Base-by-base conservation (phyloP, 2,113 vertebrate species). In the Alexandromys fortis region DNA sequence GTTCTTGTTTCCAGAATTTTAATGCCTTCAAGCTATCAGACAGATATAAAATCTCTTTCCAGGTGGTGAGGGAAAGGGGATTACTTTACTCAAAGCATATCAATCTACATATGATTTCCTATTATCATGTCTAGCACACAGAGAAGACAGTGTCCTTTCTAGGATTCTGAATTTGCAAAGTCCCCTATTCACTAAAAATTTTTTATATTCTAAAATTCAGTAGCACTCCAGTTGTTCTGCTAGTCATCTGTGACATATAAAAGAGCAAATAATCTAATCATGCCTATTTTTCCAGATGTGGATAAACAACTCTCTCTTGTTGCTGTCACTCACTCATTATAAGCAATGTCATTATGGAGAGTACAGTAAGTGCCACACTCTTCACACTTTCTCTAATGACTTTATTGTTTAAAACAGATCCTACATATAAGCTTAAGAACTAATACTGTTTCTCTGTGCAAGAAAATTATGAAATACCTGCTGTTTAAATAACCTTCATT, bases 61-160 rank as follows among this genome's bases (percentile, higher is more conserved):
- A 70, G 5, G 24, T 35, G 12, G 35, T 6, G 42, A n/a, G 35
- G n/a, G 22, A 82, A 61, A 7, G 22, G 33, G 21, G 19, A 45
- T n/a, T 55, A 82, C 55, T 55, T 45, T 42, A 77, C 35, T 45
- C 45, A 83, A 72, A 72, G 28, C n/a, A 76, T 70, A 12, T 77
- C 70, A 91, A 70, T 77, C 82, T 68, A 77, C 81, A 81, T 61
- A 70, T 19, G 73, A 87, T 76, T 93, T 95, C 61, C 47, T 82
- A 88, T 87, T n/a, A 65, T 7, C 21, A 63, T 52, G 19, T 30
- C 49, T 61, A 93, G 47, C 11, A 87, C 65, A 86, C 65, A 86
- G 9, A 47, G 42, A 21, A 47, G 42, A 21, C 22, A 49, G 52
- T 81, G 33, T 58, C 52, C 87, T 33, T 67, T 87, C 42, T 63